These are phyloP conservation scores for Lipophrys pholis DNA, from an alignment of 2,113 vertebrate species.

Conservation along the genomic window DNA sequence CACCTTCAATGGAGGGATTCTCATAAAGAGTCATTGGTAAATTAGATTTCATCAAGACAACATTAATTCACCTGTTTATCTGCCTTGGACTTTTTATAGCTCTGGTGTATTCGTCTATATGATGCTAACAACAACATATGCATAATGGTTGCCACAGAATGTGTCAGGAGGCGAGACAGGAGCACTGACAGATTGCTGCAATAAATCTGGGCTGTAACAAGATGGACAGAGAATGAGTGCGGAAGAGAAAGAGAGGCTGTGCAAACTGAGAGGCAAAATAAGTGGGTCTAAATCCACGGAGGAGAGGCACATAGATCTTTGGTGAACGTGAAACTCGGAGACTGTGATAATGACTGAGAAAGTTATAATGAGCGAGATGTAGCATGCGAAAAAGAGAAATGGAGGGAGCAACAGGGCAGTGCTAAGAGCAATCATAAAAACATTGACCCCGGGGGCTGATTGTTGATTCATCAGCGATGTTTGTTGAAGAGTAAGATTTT, in stretches of 20 bases:
- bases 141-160: constrained; percentile 58
- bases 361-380: constrained; percentile 58
- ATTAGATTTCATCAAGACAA: constrained; percentile 44
- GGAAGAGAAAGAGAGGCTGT: constrained; percentile 10
- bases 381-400: constrained; percentile 24
- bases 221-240: constrained; percentile 45
- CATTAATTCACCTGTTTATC: constrained; percentile 48
- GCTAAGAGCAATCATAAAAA: constrained; percentile 56
- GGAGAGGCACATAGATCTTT: constrained; percentile 37
- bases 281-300: constrained; percentile 30
- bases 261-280: constrained; percentile 26
- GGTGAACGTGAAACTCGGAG: constrained; percentile 35
- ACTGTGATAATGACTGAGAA: constrained; percentile 61
- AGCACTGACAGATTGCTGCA: constrained; percentile 64
- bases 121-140: constrained; percentile 59
- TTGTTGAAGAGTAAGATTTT: constrained; percentile 55
- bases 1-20: background rate
- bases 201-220: constrained; percentile 70
- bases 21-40: constrained; percentile 37
- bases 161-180: constrained; percentile 58
- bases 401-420: constrained; percentile 18
- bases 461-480: constrained; percentile 72
- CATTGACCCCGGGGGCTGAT: constrained; percentile 54
- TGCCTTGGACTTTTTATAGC: constrained; percentile 38
- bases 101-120: constrained; percentile 44